Base-by-base conservation (phyloP, 2,888 invertebrate genomes). In the Leptopterna dolabrata region DNA sequence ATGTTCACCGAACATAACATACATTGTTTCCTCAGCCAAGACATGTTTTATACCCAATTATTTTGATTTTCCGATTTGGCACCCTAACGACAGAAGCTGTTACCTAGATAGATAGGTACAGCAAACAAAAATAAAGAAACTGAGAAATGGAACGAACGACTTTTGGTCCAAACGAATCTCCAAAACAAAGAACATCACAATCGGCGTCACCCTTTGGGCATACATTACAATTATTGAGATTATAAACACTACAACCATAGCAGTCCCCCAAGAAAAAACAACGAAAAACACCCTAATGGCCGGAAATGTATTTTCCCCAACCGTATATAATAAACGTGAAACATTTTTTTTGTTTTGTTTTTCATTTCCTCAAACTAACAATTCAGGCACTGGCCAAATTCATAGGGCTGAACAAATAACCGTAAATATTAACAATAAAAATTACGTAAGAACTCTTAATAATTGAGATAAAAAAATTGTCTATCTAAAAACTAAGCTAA, bases 401-500 rank as follows among this genome's bases (percentile, higher is more conserved):
- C n/a, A 83, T 41, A 29, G 70, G 41, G 27, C 70, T n/a, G 16
- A 83, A 83, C 63, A 41, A 81, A 73, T 85, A 85, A 85, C 85
- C 85, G 73, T 73, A 81, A 73, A 73, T 85, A 71, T 55, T 63
- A 85, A 85, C 85, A 85, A 85, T 47, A 73, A 63, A 70, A 81
- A 83, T 70, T 73, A 73, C 36, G 41, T 27, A 85, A 47, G 36
- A 70, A 63, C 63, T n/a, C 73, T 76, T 30, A 73, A 76, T 73
- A 47, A 73, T 43, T 73, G 29, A 43, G 70, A 70, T 70, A 36
- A 83, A 83, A 83, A 81, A 81, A 81, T 41, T 55, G 19, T 41
- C 78, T 45, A 81, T 43, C 63, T 83, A 83, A 78, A 78, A 78
- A 83, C 83, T 83, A 83, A 70, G 83, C 83, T 83, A 83, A 63